Conservation (phyloP, 2,113 vertebrate species). For the Cryptoleucopteryx plumbea region DNA sequence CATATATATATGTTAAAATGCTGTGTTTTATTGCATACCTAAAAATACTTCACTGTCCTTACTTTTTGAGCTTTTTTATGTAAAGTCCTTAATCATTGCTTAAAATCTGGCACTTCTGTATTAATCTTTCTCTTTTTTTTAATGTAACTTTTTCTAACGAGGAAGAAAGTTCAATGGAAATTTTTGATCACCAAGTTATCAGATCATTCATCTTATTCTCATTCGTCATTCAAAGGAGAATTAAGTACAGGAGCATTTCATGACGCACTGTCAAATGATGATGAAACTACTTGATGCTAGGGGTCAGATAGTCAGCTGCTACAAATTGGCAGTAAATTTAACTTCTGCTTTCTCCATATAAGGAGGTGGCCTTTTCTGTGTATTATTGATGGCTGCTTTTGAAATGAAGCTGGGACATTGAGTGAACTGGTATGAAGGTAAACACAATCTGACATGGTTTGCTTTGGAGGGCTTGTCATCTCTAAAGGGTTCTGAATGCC, state of each 20-base stretch:
- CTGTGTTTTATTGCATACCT: constrained; percentile 11
- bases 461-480: neutral
- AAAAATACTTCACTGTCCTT: constrained; percentile 21
- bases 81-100: neutral
- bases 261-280: neutral
- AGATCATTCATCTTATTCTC: neutral
- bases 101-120: neutral
- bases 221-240: neutral
- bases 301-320: neutral
- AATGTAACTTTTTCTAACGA: neutral
- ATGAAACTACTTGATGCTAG: neutral
- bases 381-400: neutral
- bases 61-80: constrained; percentile 3
- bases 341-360: neutral
- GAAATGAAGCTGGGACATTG: neutral
- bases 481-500: neutral
- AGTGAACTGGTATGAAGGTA: neutral
- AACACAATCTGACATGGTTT: neutral
- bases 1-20: constrained; percentile 26
- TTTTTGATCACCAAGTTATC: neutral
- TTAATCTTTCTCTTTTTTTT: neutral
- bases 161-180: neutral
- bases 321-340: neutral
- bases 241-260: neutral
- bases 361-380: neutral